Evolutionary conservation across 1,140 invertebrate species (phyloP).

Genomic region (Drosophila orosa): DNA sequence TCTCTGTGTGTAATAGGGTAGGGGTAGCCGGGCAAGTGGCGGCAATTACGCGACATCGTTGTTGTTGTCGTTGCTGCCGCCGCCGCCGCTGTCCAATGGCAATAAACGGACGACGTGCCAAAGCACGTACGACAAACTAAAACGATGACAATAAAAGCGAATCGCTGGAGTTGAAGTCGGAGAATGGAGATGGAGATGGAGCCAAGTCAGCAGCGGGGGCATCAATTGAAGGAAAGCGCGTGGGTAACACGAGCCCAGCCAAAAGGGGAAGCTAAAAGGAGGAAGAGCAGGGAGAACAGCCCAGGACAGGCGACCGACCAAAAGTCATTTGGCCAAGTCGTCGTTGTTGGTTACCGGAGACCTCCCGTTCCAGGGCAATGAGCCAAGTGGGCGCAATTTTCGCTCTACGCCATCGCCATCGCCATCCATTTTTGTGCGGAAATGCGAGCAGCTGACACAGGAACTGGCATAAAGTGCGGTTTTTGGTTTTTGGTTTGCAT

Average conservation of each 20-base stretch:
- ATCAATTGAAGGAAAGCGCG: slow-evolving; percentile 67
- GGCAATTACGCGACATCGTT: slow-evolving; percentile 64
- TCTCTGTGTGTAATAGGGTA: slow-evolving; percentile 3
- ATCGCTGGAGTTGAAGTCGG: slow-evolving; percentile 48
- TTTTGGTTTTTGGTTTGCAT: slow-evolving; percentile 20
- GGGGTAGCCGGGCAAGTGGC: slow-evolving; percentile 56
- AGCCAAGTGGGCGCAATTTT: slow-evolving; percentile 77
- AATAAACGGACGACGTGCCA: slow-evolving; percentile 76
- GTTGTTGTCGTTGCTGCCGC: slow-evolving; percentile 28
- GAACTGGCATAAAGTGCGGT: slow-evolving; percentile 67
- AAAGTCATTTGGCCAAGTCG: slow-evolving; percentile 64
- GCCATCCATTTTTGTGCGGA: slow-evolving; percentile 41
- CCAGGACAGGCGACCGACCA: slow-evolving; percentile 17
- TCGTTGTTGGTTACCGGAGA: slow-evolving; percentile 23
- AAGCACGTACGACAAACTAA: slow-evolving; percentile 79
- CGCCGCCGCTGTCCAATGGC: slow-evolving; percentile 49
- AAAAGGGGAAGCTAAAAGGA: slow-evolving; percentile 1
- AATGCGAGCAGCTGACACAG: slow-evolving; percentile 68
- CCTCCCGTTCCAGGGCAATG: slow-evolving; percentile 57
- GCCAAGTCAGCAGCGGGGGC: slow-evolving; percentile 24
- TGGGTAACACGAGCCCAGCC: slow-evolving; percentile 72
- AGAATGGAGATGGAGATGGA: slow-evolving; percentile 6
- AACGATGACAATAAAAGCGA: slow-evolving; percentile 79
- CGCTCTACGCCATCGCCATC: slow-evolving; percentile 9
- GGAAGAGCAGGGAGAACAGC: slow-evolving; percentile 1